Evolutionary conservation across 1,140 invertebrate species (phyloP).

Genomic region (Vollenhovia emeryi): DNA sequence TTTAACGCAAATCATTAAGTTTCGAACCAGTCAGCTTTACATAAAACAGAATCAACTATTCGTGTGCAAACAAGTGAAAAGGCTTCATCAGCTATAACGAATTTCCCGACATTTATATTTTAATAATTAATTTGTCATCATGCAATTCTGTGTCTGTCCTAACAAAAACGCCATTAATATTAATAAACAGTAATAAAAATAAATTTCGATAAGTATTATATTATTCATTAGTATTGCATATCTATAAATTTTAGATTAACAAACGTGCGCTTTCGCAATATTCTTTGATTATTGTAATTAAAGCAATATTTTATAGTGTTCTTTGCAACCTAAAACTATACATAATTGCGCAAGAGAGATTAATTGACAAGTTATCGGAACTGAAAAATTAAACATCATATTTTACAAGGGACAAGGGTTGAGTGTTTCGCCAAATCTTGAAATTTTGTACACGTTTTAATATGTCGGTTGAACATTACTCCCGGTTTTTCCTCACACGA

Average conservation of each 20-base stretch:
- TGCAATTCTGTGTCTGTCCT: neutral
- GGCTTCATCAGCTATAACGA: neutral
- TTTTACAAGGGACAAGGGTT: neutral
- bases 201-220: neutral
- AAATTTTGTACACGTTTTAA: neutral
- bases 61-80: neutral
- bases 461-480: neutral
- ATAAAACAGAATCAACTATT: neutral
- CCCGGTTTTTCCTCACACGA: neutral
- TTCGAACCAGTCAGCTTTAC: neutral
- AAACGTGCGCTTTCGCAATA: no score
- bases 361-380: neutral
- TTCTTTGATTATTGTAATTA: neutral
- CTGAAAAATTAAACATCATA: neutral
- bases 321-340: neutral
- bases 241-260: neutral
- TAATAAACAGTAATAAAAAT: neutral
- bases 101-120: neutral
- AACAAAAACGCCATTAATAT: neutral
- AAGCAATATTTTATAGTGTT: neutral
- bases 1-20: neutral
- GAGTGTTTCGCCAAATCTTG: neutral
- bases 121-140: slow-evolving; percentile 18
- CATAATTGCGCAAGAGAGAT: neutral
- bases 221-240: neutral